Conservation (phyloP, 1,140 invertebrate species). For the Diuraphis noxia region DNA sequence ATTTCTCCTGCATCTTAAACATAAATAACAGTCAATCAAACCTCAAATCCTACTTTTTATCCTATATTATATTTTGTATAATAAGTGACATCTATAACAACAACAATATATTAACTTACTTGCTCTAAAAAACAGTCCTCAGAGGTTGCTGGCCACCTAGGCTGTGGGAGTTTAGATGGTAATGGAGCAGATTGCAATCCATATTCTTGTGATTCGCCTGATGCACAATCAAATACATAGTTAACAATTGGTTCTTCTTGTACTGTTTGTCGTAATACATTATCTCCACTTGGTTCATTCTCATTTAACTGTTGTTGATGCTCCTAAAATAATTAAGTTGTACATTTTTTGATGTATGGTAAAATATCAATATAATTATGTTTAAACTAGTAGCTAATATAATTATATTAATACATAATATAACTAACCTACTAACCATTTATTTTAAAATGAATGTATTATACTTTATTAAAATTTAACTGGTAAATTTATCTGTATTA, state of each 20-base stretch:
- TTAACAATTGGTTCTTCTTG: conserved; percentile 49
- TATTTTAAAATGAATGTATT: not conserved
- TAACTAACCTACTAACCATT: not conserved
- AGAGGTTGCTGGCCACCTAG: conserved; percentile 36
- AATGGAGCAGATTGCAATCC: conserved; percentile 35
- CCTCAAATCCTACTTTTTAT: conserved; percentile 17
- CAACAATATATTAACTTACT: conserved; percentile 4
- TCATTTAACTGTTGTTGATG: conserved; percentile 48
- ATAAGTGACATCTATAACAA: not conserved
- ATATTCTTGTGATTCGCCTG: conserved; percentile 53
- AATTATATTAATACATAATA: not conserved
- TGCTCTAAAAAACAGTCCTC: conserved; percentile 51
- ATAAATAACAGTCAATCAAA: conserved; percentile 39
- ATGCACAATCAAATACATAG: conserved; percentile 47
- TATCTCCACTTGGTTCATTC: conserved; percentile 35
- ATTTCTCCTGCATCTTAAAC: conserved; percentile 54
- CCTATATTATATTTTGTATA: not conserved
- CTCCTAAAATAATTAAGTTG: conserved; percentile 12
- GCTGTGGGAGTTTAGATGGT: conserved; percentile 35
- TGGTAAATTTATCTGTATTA: not conserved
- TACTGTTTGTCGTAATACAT: conserved; percentile 41
- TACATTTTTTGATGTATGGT: not conserved
- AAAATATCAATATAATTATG: not conserved
- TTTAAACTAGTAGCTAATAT: not conserved
- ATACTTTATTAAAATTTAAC: not conserved